Percentiles rank a stretch among this genome's conserved stretches.
Evolutionary conservation across 2,113 vertebrate species (phyloP).

Genomic region (Drymodes brunneopygia): DNA sequence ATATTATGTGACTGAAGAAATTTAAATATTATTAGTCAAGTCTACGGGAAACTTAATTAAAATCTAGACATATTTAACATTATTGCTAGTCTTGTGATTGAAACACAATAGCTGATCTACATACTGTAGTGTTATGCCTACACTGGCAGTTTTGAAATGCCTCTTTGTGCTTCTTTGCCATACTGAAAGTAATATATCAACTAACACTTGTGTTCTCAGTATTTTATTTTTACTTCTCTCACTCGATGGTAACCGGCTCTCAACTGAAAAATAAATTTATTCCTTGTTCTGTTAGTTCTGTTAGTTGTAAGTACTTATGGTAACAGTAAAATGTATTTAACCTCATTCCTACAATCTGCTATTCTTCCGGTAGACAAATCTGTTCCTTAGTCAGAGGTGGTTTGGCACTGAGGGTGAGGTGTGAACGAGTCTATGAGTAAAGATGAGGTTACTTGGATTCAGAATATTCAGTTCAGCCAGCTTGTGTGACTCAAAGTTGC

Average conservation of each 20-base stretch:
- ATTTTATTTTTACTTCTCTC: background rate
- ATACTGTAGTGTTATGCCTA: background rate
- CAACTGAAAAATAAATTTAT: background rate
- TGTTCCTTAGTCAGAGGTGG: background rate
- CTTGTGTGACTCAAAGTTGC: background rate
- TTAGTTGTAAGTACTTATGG: background rate
- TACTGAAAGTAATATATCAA: background rate
- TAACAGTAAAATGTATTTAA: background rate
- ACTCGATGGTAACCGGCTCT: background rate
- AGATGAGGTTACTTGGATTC: background rate
- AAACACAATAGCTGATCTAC: background rate
- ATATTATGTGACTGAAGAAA: background rate
- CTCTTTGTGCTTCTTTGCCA: background rate
- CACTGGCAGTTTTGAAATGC: background rate
- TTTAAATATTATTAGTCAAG: background rate
- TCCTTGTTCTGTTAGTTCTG: background rate
- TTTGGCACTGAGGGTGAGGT: slow-evolving; percentile 9
- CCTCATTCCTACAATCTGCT: background rate
- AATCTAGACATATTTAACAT: background rate
- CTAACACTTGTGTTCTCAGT: background rate
- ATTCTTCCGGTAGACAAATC: slow-evolving; percentile 5
- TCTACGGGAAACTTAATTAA: background rate
- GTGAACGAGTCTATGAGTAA: slow-evolving; percentile 18
- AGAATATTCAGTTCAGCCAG: background rate
- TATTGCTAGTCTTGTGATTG: background rate